These are phyloP conservation scores for Diabrotica virgifera DNA, from an alignment of 1,140 invertebrate species.

Conservation along the genomic window DNA sequence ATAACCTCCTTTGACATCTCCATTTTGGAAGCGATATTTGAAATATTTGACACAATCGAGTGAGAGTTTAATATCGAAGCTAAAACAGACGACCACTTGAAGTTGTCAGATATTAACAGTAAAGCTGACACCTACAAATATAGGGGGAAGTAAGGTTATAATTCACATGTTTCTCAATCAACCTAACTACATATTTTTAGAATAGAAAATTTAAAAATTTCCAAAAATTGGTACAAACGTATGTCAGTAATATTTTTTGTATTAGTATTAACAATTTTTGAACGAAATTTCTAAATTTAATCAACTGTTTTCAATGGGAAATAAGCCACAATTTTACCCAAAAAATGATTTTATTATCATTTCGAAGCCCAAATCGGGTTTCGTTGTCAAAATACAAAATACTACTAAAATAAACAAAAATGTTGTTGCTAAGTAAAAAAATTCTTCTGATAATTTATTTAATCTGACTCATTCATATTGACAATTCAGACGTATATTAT, in stretches of 20 bases:
- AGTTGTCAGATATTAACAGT: conserved; percentile 5
- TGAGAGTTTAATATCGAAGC: conserved; percentile 10
- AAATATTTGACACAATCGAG: conserved; percentile 20
- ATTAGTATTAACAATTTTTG: background rate
- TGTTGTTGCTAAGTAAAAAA: no score
- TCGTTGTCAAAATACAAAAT: no score
- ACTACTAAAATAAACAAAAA: no score
- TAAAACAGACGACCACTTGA: conserved; percentile 11
- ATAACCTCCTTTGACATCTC: background rate
- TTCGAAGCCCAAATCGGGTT: no score
- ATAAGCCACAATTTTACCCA: no score
- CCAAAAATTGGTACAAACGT: background rate
- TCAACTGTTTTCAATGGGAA: no score
- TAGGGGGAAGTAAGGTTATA: background rate
- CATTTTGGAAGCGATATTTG: conserved; percentile 6
- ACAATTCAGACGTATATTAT: no score
- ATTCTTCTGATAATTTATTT: no score
- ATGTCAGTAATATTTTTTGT: background rate
- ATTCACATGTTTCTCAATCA: background rate
- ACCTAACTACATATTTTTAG: background rate
- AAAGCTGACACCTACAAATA: background rate
- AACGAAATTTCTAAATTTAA: background rate
- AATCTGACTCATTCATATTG: no score
- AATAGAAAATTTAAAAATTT: background rate
- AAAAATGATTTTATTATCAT: no score